Conservation (phyloP, 1,140 invertebrate genomes). For the Argopecten irradians region DNA sequence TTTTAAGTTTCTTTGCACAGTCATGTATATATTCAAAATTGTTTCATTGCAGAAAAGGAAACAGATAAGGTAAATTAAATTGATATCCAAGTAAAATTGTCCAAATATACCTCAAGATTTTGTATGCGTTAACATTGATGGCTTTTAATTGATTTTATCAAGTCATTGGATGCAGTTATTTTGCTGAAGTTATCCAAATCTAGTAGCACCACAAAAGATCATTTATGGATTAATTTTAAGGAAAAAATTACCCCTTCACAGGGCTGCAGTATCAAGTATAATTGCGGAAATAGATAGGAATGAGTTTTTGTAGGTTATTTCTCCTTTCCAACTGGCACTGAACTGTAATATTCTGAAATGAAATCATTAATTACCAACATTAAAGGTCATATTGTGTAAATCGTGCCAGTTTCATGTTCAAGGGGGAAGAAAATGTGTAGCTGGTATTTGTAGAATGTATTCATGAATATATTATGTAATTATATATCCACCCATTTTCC, state of each 20-base stretch:
- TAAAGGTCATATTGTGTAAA: background rate
- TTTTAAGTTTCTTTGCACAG: background rate
- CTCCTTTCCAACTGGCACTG: too few species aligned
- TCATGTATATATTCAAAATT: background rate
- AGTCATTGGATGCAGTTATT: constrained; percentile 10
- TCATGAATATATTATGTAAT: background rate
- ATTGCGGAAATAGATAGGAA: too few species aligned
- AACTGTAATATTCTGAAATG: too few species aligned
- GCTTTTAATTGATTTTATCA: background rate
- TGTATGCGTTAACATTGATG: background rate
- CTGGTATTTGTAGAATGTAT: background rate
- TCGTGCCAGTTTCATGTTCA: background rate
- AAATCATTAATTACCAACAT: too few species aligned
- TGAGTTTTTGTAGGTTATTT: too few species aligned
- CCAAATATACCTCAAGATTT: constrained; percentile 16
- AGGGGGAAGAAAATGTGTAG: background rate
- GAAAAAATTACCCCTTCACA: background rate
- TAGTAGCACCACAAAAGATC: background rate
- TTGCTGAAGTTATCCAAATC: background rate
- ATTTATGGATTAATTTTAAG: background rate
- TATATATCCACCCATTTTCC: constrained; percentile 7
- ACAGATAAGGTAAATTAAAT: background rate
- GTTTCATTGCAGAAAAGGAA: background rate
- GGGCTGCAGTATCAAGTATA: background rate
- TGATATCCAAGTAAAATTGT: background rate